phyloP scores from a whole-genome alignment of 2,888 invertebrate species.

The Lasioglossum pauxillum region DNA sequence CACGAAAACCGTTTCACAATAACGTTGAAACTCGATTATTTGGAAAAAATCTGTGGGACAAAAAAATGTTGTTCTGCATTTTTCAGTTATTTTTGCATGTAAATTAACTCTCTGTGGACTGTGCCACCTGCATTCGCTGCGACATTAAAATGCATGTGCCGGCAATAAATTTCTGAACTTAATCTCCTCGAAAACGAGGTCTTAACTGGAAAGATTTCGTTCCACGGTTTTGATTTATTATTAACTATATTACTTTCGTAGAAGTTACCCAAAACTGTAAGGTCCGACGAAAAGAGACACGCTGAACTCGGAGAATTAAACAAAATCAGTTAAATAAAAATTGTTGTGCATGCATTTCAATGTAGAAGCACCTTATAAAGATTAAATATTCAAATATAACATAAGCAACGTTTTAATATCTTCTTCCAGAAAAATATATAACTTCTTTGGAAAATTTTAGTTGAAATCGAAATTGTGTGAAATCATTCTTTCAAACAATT shows the following conservation, averaged over 20 bases:
- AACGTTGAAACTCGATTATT: background rate
- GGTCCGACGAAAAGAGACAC: too few species aligned
- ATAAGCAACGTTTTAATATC: too few species aligned
- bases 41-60: background rate
- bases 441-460: too few species aligned
- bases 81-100: background rate
- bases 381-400: too few species aligned
- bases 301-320: too few species aligned
- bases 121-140: background rate
- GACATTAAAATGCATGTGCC: background rate
- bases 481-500: too few species aligned
- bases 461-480: too few species aligned
- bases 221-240: background rate
- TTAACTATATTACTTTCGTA: background rate
- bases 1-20: background rate
- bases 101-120: background rate
- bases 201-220: background rate
- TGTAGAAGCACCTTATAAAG: too few species aligned
- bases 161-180: background rate
- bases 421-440: too few species aligned
- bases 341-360: too few species aligned
- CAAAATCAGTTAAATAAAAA: too few species aligned
- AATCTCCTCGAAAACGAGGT: background rate
- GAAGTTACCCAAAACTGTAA: background rate
- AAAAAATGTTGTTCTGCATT: background rate